These are phyloP conservation scores for Pogonomyrmex californicus DNA, from an alignment of 1,140 invertebrate genomes.

Conservation along the genomic window DNA sequence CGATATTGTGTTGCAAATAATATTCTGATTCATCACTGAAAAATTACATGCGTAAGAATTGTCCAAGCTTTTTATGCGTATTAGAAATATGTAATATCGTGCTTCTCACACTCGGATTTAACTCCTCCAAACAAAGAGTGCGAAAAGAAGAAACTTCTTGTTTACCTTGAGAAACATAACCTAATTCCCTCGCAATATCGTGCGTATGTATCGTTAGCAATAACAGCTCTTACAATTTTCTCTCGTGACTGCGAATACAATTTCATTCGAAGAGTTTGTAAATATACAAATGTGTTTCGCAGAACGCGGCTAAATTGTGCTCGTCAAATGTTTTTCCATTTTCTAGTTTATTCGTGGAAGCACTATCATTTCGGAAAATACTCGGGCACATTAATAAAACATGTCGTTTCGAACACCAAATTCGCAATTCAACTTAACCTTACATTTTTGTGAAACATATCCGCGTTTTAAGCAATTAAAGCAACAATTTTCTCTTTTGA, in stretches of 20 bases:
- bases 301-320: conserved; percentile 60
- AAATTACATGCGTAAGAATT: not conserved
- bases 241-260: conserved; percentile 62
- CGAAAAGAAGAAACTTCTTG: conserved; percentile 37
- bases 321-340: not conserved
- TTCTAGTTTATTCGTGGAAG: conserved; percentile 24
- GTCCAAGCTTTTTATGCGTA: conserved; percentile 59
- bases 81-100: conserved; percentile 61
- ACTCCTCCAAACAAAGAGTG: conserved; percentile 66
- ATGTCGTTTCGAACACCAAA: conserved; percentile 59
- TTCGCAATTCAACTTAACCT: conserved; percentile 30
- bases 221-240: conserved; percentile 59
- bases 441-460: conserved; percentile 40
- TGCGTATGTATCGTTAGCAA: conserved; percentile 69
- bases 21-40: not conserved
- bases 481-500: conserved; percentile 53
- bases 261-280: conserved; percentile 65
- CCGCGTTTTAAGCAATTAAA: conserved; percentile 53
- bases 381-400: conserved; percentile 53
- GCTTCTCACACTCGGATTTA: conserved; percentile 24
- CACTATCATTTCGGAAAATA: not conserved
- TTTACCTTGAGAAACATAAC: conserved; percentile 42
- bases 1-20: not conserved
- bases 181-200: conserved; percentile 61
- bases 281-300: conserved; percentile 51